Base-by-base conservation (phyloP, 2,797 vertebrate genomes). In the Chaunax sp. region DNA sequence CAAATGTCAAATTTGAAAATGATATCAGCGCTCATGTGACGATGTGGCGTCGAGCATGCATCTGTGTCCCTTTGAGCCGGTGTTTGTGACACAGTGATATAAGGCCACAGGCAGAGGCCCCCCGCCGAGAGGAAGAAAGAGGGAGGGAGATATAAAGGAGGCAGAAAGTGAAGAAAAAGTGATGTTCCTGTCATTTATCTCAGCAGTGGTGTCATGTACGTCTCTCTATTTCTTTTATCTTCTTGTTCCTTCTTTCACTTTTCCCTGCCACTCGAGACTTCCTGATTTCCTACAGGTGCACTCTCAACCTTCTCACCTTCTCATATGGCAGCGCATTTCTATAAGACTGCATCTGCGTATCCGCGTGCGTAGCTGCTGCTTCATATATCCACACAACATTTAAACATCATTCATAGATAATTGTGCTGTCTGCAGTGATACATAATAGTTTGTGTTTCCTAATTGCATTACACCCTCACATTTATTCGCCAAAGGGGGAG, bases 131-230 rank as follows among this genome's bases (percentile, higher is more conserved):
- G 37, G 25, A 78, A 84, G 65, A 78, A 83, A 70, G 64, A 56
- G 26, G 26, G n/a, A 47, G 26, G 23, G 37, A 28, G 46, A 63
- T 37, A 58, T 45, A 46, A 55, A 66, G 70, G 65, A 66, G 51
- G 63, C 41, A 64, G 64, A 50, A 1, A 4, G 45, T 51, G 57
- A 46, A 28, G 62, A 59, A 38, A 43, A 80, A 66, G 69, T 69
- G 64, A 69, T 72, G 75, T 61, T 77, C 54, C 52, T 20, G 57
- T 74, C 78, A 53, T 86, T 91, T 83, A 90, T 90, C 87, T 76
- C 88, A 86, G 88, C 85, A 19, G 89, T 82, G 72, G 63, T 30
- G 20, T 68, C 49, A n/a, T 33, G 14, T 56, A 61, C 33, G 51
- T 78, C 44, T 80, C 47, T 80, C 65, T 77, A 58, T 72, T 64